Conservation (phyloP, 1,140 invertebrate genomes). For the Bombus impatiens region DNA sequence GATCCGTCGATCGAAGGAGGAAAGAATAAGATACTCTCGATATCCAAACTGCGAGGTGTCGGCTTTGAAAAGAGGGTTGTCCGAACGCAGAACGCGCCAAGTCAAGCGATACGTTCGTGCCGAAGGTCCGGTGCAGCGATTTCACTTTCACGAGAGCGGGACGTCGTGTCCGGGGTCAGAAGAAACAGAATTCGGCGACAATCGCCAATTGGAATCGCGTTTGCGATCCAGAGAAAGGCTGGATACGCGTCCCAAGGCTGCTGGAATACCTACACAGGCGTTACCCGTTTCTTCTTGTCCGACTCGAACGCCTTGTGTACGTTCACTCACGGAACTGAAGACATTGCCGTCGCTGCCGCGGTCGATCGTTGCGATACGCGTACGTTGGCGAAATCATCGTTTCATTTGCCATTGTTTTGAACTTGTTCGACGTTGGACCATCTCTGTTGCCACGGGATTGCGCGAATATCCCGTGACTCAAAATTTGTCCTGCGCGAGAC, state of each 20-base stretch:
- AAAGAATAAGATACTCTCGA: neutral
- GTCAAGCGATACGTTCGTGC: neutral
- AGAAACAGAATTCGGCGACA: conserved; percentile 45
- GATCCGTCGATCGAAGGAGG: neutral
- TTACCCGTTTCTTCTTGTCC: conserved; percentile 38
- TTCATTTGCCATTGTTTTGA: neutral
- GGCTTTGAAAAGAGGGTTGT: neutral
- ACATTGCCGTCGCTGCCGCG: neutral
- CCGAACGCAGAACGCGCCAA: neutral
- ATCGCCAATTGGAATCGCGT: conserved; percentile 44
- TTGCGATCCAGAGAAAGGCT: conserved; percentile 52
- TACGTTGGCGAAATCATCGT: neutral
- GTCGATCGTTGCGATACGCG: conserved; percentile 18
- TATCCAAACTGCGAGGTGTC: too few species aligned
- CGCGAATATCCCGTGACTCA: neutral
- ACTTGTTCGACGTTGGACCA: neutral
- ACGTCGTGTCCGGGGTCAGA: conserved; percentile 17
- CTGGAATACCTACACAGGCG: conserved; percentile 35
- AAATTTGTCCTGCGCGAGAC: too few species aligned
- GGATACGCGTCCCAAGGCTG: conserved; percentile 49
- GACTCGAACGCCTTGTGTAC: conserved; percentile 9
- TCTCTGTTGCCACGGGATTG: neutral
- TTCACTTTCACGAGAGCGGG: conserved; percentile 54
- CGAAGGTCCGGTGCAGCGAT: conserved; percentile 31
- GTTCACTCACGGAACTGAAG: conserved; percentile 54